phyloP scores from a whole-genome alignment of 2,888 invertebrate genomes.

The Sarcophaga carnaria region DNA sequence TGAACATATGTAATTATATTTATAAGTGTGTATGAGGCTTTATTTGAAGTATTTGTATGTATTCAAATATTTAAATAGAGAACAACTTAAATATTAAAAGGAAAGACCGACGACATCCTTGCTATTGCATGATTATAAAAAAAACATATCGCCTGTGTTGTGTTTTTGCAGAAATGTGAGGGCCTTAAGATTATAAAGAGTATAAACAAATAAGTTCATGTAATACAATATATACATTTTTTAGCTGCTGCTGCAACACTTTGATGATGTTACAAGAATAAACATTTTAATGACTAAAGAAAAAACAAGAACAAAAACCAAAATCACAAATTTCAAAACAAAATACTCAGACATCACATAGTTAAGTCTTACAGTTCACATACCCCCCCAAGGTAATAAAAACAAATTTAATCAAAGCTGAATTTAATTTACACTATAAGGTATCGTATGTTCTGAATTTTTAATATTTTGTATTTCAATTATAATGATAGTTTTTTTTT shows the following conservation, averaged over 20 bases:
- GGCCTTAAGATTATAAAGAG: not conserved
- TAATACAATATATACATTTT: constrained; percentile 1
- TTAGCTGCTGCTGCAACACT: constrained; percentile 16
- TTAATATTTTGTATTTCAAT: too few relatives aligned
- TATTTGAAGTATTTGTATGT: not conserved
- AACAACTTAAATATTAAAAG: too few relatives aligned
- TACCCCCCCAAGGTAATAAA: constrained; percentile 42
- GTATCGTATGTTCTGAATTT: too few relatives aligned
- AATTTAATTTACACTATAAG: not conserved
- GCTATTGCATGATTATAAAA: too few relatives aligned
- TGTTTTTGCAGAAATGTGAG: not conserved
- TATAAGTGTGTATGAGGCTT: not conserved
- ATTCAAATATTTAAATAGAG: not conserved
- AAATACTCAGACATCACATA: constrained; percentile 28
- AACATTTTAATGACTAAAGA: constrained; percentile 21
- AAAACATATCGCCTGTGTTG: too few relatives aligned
- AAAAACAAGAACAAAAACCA: constrained; percentile 24
- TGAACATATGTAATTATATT: not conserved
- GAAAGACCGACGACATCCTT: too few relatives aligned
- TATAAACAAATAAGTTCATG: constrained; percentile 38
- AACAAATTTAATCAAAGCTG: constrained; percentile 8
- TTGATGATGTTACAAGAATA: constrained; percentile 27
- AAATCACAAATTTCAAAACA: constrained; percentile 9
- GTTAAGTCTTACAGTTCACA: constrained; percentile 7
- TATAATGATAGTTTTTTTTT: too few relatives aligned